Evolutionary conservation across 2,113 vertebrate species (phyloP).

Genomic region (Bubalus kerabau): DNA sequence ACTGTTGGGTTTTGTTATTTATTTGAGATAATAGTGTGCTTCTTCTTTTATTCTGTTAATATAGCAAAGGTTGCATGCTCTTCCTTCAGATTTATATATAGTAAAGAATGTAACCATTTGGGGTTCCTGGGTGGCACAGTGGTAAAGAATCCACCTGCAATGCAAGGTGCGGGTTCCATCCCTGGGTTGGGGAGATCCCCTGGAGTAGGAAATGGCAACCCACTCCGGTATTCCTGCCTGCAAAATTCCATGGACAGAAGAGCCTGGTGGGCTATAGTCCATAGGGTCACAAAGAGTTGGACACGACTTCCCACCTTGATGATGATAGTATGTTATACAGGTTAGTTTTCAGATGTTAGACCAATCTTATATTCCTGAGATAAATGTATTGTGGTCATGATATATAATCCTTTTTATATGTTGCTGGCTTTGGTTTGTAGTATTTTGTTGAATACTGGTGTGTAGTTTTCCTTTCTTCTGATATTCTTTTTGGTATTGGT

Average conservation of each 20-base stretch:
- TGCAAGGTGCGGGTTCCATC: background rate
- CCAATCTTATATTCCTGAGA: background rate
- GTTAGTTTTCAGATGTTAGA: conserved; percentile 21
- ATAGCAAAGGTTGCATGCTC: background rate
- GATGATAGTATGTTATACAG: background rate
- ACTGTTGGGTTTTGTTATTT: background rate
- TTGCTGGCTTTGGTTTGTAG: background rate
- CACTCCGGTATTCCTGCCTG: background rate
- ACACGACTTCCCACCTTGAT: background rate
- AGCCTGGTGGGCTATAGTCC: background rate
- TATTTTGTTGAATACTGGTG: background rate
- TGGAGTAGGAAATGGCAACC: background rate
- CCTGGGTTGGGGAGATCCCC: background rate
- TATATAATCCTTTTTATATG: background rate
- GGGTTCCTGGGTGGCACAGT: background rate
- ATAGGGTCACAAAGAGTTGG: fast-evolving
- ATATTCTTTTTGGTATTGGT: background rate
- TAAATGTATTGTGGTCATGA: background rate
- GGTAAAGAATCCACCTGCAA: background rate
- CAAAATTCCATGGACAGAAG: background rate
- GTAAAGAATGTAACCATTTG: background rate
- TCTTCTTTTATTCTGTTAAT: background rate
- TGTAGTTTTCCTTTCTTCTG: background rate
- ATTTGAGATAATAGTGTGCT: background rate
- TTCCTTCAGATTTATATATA: background rate